phyloP scores from a whole-genome alignment of 92 coral and sea anemone species.

The Palythoa heliodiscus region DNA sequence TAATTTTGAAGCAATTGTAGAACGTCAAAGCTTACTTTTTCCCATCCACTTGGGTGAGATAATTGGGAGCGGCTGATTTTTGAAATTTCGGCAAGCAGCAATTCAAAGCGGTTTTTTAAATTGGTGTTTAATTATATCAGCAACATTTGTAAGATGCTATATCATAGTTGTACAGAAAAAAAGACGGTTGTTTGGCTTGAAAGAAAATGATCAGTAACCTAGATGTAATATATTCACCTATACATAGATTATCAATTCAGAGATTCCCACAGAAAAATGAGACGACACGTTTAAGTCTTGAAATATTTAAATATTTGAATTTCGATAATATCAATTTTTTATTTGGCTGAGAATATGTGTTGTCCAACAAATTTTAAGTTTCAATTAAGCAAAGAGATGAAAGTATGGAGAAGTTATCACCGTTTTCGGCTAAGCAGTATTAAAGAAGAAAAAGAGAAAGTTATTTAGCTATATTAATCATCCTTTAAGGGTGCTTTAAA shows the following conservation, averaged over 20 bases:
- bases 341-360: background rate
- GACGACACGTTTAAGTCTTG: background rate
- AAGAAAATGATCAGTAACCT: background rate
- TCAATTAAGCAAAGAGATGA: background rate
- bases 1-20: background rate
- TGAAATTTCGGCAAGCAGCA: background rate
- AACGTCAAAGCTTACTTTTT: background rate
- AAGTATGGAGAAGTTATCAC: constrained; percentile 11
- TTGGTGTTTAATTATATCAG: constrained; percentile 13
- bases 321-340: constrained; percentile 11
- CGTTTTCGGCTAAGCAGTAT: background rate
- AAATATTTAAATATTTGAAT: constrained; percentile 33
- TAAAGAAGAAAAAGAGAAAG: constrained; percentile 11
- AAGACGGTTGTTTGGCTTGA: background rate
- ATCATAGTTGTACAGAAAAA: constrained; percentile 41
- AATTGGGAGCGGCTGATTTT: background rate
- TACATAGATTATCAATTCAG: background rate
- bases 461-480: constrained; percentile 4
- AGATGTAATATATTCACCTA: constrained; percentile 19
- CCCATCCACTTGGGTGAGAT: background rate
- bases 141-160: constrained; percentile 19
- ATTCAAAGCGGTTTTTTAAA: background rate
- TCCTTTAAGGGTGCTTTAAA: constrained; percentile 16
- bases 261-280: constrained; percentile 1
- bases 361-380: background rate